phyloP scores from a whole-genome alignment of 64 coral and sea anemone species.

The Anthopleura sola region DNA sequence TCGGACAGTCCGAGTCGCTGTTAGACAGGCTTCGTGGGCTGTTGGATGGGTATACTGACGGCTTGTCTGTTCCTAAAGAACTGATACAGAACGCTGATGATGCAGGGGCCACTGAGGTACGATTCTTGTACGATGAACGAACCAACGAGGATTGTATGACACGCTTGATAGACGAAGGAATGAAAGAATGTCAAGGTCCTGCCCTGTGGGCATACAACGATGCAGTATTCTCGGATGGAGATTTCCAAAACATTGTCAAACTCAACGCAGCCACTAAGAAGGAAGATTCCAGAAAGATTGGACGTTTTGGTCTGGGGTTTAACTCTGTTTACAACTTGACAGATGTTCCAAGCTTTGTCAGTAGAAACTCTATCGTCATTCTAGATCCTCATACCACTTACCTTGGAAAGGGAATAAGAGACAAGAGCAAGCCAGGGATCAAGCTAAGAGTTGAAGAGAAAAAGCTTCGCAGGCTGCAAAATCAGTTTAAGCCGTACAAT shows the following conservation, averaged over 20 bases:
- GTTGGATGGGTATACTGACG: slow-evolving; percentile 54
- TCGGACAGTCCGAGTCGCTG: slow-evolving; percentile 43
- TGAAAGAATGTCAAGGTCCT: slow-evolving; percentile 64
- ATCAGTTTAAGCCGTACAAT: slow-evolving; percentile 40
- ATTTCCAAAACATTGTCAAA: slow-evolving; percentile 82
- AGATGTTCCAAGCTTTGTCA: slow-evolving; percentile 79
- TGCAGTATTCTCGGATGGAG: slow-evolving; percentile 68
- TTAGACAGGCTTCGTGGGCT: slow-evolving; percentile 33
- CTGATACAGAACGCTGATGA: slow-evolving; percentile 55
- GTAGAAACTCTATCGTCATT: slow-evolving; percentile 61
- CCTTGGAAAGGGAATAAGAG: slow-evolving; percentile 62
- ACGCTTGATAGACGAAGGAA: slow-evolving; percentile 54
- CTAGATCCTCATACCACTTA: slow-evolving; percentile 69
- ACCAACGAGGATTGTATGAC: slow-evolving; percentile 40
- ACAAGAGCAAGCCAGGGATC: slow-evolving; percentile 66
- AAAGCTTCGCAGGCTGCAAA: not conserved
- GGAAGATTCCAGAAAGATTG: slow-evolving; percentile 74
- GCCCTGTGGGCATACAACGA: slow-evolving; percentile 73
- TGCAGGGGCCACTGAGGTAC: slow-evolving; percentile 56
- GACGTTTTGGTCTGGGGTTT: slow-evolving; percentile 93
- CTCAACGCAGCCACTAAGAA: slow-evolving; percentile 78
- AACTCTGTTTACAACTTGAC: slow-evolving; percentile 94
- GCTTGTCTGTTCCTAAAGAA: slow-evolving; percentile 60
- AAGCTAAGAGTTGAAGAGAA: slow-evolving; percentile 59
- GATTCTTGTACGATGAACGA: slow-evolving; percentile 65